phyloP scores from a whole-genome alignment of 35 echinoderm and acorn worm species.

The Amphiura filiformis region DNA sequence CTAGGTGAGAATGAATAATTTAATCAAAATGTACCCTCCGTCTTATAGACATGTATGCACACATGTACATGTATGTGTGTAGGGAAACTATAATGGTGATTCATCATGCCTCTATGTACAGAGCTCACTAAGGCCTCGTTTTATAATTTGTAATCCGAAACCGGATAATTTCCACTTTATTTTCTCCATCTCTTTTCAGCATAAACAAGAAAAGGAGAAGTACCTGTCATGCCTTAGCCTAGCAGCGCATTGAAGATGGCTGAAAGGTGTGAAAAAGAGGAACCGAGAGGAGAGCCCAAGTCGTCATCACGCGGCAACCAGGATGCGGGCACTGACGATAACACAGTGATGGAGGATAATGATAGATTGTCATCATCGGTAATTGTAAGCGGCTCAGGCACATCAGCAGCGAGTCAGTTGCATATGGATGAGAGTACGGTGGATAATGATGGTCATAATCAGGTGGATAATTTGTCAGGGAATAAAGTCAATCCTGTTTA shows the following conservation, averaged over 20 bases:
- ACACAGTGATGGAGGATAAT: too few species aligned
- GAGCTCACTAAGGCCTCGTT: not conserved
- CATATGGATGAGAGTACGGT: not conserved
- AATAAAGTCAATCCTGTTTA: not conserved
- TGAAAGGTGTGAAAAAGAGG: not conserved
- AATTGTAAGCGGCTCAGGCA: not conserved
- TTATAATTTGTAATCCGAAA: not conserved
- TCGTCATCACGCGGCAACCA: not conserved
- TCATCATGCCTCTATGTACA: not conserved
- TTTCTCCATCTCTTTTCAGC: not conserved
- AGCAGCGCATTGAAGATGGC: not conserved
- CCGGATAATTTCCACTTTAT: not conserved
- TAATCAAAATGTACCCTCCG: too few species aligned
- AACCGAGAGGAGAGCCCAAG: too few species aligned
- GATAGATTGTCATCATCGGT: not conserved
- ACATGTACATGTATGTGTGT: too few species aligned
- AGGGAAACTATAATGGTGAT: not conserved
- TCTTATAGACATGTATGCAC: too few species aligned
- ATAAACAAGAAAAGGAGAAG: not conserved
- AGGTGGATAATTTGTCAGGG: not conserved
- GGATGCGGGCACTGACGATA: not conserved
- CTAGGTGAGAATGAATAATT: too few species aligned
- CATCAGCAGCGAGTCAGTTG: not conserved
- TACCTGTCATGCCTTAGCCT: not conserved
- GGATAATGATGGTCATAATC: not conserved